A percentile compares a stretch with the other conserved stretches of the same genome.
Conservation (phyloP, 2,113 vertebrate species). For the Porphyrio hochstetteri region DNA sequence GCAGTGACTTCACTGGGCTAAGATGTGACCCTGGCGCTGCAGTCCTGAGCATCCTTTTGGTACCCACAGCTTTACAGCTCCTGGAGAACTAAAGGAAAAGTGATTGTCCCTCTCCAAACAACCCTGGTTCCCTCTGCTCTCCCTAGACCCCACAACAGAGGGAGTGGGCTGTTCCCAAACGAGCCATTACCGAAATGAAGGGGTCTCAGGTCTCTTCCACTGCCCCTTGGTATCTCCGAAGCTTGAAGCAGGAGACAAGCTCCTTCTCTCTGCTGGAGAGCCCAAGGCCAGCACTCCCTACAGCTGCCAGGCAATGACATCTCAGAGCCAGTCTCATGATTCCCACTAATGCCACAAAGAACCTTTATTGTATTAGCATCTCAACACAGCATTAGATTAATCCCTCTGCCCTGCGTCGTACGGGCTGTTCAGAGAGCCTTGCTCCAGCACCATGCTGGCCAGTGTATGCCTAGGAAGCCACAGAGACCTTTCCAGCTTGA, state of each 20-base stretch:
- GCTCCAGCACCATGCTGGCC: neutral
- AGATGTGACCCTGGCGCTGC: neutral
- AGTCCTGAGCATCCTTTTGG: neutral
- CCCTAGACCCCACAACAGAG: neutral
- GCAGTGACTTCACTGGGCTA: accelerated
- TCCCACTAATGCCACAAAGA: constrained; percentile 45
- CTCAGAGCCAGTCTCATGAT: constrained; percentile 41
- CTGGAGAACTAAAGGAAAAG: neutral
- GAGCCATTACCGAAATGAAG: neutral
- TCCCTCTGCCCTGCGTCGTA: neutral
- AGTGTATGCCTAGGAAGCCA: neutral
- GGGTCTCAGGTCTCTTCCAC: neutral
- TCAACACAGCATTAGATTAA: neutral
- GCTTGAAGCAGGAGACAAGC: neutral
- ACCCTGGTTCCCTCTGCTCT: neutral
- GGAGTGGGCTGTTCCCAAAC: accelerated
- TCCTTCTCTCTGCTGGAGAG: neutral
- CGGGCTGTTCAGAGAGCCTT: neutral
- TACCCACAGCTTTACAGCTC: neutral
- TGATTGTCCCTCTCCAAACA: neutral
- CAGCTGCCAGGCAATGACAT: constrained; percentile 56
- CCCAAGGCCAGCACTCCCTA: neutral
- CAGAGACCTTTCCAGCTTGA: neutral
- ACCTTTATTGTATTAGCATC: constrained; percentile 50
- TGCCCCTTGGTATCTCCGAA: neutral